Evolutionary conservation across 30 jellyfish, hydroid and myxozoan genomes (phyloP).

Genomic region (Cassiopea xamachana): DNA sequence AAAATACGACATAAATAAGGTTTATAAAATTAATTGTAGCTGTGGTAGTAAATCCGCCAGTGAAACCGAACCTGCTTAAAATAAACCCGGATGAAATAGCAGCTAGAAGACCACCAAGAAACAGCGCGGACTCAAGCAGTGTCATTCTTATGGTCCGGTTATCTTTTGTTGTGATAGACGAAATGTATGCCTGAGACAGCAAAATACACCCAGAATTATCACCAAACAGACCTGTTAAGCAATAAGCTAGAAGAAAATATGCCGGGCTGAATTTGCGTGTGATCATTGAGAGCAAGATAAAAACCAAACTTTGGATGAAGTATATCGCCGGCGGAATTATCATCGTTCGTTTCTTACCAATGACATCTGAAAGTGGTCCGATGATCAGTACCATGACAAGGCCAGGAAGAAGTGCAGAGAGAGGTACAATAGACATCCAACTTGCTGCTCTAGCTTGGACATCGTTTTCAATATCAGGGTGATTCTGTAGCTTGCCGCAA

Average conservation of each 20-base stretch:
- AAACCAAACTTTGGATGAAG: conserved; percentile 43
- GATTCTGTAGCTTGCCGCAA: conserved; percentile 14
- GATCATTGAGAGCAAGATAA: conserved; percentile 7
- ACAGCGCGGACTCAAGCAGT: conserved; percentile 21
- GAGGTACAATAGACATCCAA: conserved; percentile 65
- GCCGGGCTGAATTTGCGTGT: conserved; percentile 47
- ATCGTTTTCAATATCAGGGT: conserved; percentile 26
- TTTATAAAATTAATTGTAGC: conserved; percentile 25
- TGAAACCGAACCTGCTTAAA: conserved; percentile 33
- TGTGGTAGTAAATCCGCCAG: conserved; percentile 23
- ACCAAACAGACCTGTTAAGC: conserved; percentile 66
- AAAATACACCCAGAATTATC: conserved; percentile 47
- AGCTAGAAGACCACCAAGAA: conserved; percentile 19
- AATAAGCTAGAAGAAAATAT: conserved; percentile 24
- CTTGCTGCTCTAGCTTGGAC: conserved; percentile 59
- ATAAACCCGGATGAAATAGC: conserved; percentile 33
- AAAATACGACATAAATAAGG: conserved; percentile 23
- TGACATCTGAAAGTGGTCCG: conserved; percentile 74
- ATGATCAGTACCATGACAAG: conserved; percentile 40
- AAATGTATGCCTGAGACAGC: conserved; percentile 53
- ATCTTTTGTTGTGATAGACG: conserved; percentile 48
- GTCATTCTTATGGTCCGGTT: conserved; percentile 70
- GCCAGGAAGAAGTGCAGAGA: conserved; percentile 65
- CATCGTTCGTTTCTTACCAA: conserved; percentile 59
- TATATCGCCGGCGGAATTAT: conserved; percentile 29